Evolutionary conservation across 2,113 vertebrate genomes (phyloP).

Genomic region (Mormyrus lacerda): DNA sequence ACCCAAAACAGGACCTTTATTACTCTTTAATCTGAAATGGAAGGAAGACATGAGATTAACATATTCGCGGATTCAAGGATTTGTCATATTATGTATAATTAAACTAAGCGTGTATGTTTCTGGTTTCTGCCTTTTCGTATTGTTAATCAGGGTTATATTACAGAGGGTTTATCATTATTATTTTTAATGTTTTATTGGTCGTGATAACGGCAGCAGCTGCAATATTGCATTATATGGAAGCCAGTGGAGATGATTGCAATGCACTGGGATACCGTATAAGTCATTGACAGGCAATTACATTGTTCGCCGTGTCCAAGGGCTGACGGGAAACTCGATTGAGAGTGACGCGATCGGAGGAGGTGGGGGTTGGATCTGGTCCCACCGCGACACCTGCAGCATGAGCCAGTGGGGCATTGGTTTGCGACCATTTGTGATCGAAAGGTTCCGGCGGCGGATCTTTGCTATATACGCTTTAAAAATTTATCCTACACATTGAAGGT

Average conservation of each 20-base stretch:
- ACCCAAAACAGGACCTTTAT: conserved; percentile 50
- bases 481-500: not conserved
- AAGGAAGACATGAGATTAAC: conserved; percentile 10
- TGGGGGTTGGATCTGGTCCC: not conserved
- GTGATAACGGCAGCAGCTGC: not conserved
- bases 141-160: conserved; percentile 6
- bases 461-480: not conserved
- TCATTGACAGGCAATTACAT: not conserved
- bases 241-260: not conserved
- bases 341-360: not conserved
- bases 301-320: not conserved
- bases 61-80: conserved; percentile 3
- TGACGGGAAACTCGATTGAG: conserved; percentile 9
- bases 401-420: not conserved
- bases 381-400: not conserved
- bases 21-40: conserved; percentile 15
- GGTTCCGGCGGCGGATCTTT: not conserved
- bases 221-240: not conserved
- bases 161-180: conserved; percentile 5
- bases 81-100: conserved; percentile 14
- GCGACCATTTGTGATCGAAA: not conserved
- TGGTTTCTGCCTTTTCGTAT: not conserved
- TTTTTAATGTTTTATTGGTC: conserved; percentile 10
- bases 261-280: not conserved
- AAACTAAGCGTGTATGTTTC: not conserved